Base-by-base conservation (phyloP, 2,888 invertebrate genomes). In the Calephelis perditalis region DNA sequence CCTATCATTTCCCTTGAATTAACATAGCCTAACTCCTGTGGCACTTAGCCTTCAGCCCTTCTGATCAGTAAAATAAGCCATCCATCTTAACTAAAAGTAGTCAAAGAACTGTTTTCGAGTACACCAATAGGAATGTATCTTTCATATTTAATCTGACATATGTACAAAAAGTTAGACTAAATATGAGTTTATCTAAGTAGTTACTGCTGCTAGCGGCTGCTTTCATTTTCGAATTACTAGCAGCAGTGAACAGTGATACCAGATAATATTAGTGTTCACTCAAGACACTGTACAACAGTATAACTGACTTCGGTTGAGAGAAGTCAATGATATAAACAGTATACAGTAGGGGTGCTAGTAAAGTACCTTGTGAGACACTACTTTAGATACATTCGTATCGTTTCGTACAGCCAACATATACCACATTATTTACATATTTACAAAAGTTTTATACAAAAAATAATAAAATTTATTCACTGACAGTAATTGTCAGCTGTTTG, bases 401-500 rank as follows among this genome's bases (percentile, higher is more conserved):
- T 7, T 40, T 7, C 6, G 6, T 8, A 40, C 6, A 5, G 5
- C 40, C 26, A 26, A 49, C 15, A 3, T 15, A 3, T 12, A 10
- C 7, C 52, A 52, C 12, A 3, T 26, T 35, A 36, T 54, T 10
- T 36, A 54, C 54, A 54, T 54, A 54, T 54, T 36, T 54, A 54
- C 54, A 36, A 54, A 54, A 7, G n/a, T 11, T 2, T 54, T 8
- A 40, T 40, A 40, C 1, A 7, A 36, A 54, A 52, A 58, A 9
- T 36, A 43, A 3, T 54, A 36, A 43, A 49, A 26, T 11, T 52
- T 74, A 96, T 76, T 97, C 97, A 70, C 91, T 91, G 58, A 94
- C 93, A 57, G 94, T 95, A 70, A 98, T 94, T 15, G 95, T 95
- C 59, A 99, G 94, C 66, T 97, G 96, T 85, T 98, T 99, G 76